Evolutionary conservation across 2,888 invertebrate species (phyloP).

Genomic region (Caenorhabditis plicata): DNA sequence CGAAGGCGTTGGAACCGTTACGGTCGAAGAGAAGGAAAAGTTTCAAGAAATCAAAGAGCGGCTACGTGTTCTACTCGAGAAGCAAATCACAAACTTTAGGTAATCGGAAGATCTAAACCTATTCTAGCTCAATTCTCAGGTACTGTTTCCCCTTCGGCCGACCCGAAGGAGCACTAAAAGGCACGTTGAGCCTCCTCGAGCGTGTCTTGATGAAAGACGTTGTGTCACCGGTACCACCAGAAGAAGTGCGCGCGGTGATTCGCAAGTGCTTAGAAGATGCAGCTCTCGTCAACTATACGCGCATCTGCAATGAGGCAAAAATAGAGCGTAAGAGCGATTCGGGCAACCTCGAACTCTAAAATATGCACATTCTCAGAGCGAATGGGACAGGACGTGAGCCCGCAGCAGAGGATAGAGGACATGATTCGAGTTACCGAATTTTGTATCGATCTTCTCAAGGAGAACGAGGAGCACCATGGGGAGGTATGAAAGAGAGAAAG

Average conservation of each 20-base stretch:
- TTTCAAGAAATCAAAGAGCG: conserved; percentile 96
- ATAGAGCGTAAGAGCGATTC: conserved; percentile 80
- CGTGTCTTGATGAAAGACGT: conserved; percentile 97
- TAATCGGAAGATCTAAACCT: too few relatives aligned
- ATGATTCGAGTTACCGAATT: conserved; percentile 93
- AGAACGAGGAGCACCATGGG: conserved; percentile 99
- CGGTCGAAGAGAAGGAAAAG: conserved; percentile 86
- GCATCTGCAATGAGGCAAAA: conserved; percentile 92
- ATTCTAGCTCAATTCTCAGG: too few relatives aligned
- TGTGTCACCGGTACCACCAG: conserved; percentile 89
- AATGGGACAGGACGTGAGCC: conserved; percentile 66
- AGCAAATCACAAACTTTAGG: conserved; percentile 99
- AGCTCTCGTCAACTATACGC: conserved; percentile 92
- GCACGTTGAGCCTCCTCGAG: conserved; percentile 91
- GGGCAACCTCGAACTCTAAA: background rate
- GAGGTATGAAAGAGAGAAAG: too few relatives aligned
- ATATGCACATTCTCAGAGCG: conserved; percentile 50
- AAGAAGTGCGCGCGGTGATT: conserved; percentile 93
- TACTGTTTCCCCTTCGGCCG: conserved; percentile 98
- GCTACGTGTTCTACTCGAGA: conserved; percentile 85
- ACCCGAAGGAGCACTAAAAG: conserved; percentile 95
- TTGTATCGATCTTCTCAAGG: conserved; percentile 95
- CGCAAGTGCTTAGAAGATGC: conserved; percentile 96
- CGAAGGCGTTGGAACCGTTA: conserved; percentile 97
- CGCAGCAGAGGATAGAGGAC: conserved; percentile 77